These are phyloP conservation scores for Datnioides undecimradiatus DNA, from an alignment of 2,113 vertebrate genomes.

Conservation along the genomic window DNA sequence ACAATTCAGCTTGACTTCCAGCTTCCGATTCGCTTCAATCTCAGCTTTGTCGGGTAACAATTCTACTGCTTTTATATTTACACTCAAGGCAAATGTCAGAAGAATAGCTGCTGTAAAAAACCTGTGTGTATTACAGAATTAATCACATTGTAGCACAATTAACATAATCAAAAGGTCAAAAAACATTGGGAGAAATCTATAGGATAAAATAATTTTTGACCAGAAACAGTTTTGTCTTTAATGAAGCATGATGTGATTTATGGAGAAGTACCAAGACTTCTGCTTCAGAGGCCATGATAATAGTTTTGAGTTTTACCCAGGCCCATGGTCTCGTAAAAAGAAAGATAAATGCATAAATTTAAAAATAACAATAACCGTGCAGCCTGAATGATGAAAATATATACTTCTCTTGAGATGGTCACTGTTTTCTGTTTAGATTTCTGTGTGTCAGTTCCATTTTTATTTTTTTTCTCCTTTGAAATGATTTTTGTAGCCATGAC, in stretches of 20 bases:
- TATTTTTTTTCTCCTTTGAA: neutral
- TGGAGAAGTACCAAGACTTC: too few relatives aligned
- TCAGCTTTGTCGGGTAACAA: conserved; percentile 91
- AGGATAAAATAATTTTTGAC: too few relatives aligned
- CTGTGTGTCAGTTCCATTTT: neutral
- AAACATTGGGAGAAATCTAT: neutral
- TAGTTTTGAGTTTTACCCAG: too few relatives aligned
- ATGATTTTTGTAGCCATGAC: conserved; percentile 87
- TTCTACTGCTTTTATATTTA: neutral
- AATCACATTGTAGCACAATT: too few relatives aligned
- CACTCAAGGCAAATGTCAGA: neutral
- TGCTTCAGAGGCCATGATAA: neutral
- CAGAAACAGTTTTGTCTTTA: neutral
- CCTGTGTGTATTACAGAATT: neutral
- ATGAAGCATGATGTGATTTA: neutral
- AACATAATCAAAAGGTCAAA: neutral
- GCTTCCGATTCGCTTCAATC: conserved; percentile 95
- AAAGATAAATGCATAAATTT: too few relatives aligned
- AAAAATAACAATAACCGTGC: too few relatives aligned
- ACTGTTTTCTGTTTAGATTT: neutral
- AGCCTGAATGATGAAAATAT: neutral
- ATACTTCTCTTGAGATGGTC: too few relatives aligned
- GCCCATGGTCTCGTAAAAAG: too few relatives aligned
- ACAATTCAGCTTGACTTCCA: conserved; percentile 98
- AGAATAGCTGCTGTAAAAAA: neutral